Conservation (phyloP, 2,888 invertebrate genomes). For the Panzeria rudis region DNA sequence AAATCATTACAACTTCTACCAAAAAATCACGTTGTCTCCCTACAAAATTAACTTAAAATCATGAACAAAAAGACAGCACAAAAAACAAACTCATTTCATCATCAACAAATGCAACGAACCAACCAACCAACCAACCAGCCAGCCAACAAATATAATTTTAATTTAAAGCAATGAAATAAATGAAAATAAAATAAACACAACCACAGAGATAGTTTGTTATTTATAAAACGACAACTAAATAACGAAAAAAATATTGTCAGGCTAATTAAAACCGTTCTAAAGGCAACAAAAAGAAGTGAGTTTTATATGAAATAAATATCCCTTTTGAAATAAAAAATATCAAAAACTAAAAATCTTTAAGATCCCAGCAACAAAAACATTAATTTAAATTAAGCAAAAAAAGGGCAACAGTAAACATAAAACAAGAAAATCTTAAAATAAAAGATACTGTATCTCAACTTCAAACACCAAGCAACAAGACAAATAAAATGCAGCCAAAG, state of each 20-base stretch:
- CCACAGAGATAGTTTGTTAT: conserved; percentile 37
- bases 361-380: conserved; percentile 55
- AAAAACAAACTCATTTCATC: conserved; percentile 23
- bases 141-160: conserved; percentile 61
- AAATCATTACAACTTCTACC: conserved; percentile 34
- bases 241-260: conserved; percentile 65
- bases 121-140: conserved; percentile 19
- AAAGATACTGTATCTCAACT: conserved; percentile 11
- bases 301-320: conserved; percentile 36
- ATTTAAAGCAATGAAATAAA: conserved; percentile 45
- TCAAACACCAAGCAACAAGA: neutral
- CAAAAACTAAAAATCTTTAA: conserved; percentile 66
- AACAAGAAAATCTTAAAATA: neutral
- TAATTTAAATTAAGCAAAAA: conserved; percentile 69
- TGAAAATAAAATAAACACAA: conserved; percentile 29
- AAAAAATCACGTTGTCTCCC: conserved; percentile 52
- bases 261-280: conserved; percentile 68
- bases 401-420: conserved; percentile 29
- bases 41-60: conserved; percentile 35
- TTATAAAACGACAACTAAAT: conserved; percentile 54
- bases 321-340: conserved; percentile 58
- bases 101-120: conserved; percentile 28
- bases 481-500: neutral
- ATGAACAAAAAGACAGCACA: neutral
- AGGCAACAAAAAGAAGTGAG: conserved; percentile 39